Evolutionary conservation across 2,113 vertebrate genomes (phyloP).

Genomic region (Ptyas mucosa): DNA sequence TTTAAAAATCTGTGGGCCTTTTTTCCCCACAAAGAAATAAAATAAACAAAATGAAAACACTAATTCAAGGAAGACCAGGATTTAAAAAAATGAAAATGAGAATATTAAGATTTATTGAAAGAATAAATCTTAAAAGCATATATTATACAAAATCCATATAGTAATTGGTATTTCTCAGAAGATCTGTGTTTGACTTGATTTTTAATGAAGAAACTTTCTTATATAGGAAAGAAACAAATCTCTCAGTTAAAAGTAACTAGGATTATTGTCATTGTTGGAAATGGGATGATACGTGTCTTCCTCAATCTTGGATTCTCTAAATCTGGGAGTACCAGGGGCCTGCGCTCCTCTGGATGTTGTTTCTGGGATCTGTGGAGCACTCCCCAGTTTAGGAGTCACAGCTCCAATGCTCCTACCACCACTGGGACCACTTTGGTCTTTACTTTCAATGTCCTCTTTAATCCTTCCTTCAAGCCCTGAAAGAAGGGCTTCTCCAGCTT

Average conservation of each 20-base stretch:
- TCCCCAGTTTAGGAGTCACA: not conserved
- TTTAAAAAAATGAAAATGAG: not conserved
- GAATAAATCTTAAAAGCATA: not conserved
- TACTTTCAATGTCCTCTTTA: not conserved
- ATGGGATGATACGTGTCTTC: not conserved
- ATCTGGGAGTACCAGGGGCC: not conserved
- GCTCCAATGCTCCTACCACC: not conserved
- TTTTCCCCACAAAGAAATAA: not conserved
- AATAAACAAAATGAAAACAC: not conserved
- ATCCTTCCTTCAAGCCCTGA: not conserved
- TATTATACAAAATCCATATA: not conserved
- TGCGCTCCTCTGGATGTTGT: not conserved
- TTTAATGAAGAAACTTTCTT: not conserved
- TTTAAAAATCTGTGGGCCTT: not conserved
- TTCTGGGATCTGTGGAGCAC: not conserved
- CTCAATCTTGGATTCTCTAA: not conserved
- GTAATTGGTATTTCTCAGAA: not conserved
- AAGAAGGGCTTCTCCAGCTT: not conserved
- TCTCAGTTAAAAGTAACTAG: not conserved
- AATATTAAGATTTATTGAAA: not conserved
- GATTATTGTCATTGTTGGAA: not conserved
- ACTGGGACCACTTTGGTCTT: not conserved
- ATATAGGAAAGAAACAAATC: not conserved
- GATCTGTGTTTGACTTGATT: not conserved
- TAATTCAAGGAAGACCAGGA: not conserved